phyloP scores from a whole-genome alignment of 2,797 vertebrate species.

The Hemibagrus guttatus region DNA sequence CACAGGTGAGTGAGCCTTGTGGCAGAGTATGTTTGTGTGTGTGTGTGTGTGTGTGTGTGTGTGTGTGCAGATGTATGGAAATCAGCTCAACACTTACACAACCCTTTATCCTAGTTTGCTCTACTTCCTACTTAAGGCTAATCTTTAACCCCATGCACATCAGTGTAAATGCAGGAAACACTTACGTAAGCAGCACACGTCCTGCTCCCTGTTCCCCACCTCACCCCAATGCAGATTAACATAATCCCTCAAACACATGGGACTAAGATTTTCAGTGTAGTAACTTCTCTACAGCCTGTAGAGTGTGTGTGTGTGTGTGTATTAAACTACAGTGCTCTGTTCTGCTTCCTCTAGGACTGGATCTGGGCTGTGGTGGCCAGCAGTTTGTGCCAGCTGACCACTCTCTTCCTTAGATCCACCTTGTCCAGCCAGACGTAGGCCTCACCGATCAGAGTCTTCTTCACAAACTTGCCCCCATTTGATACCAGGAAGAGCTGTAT shows the following conservation, averaged over 20 bases:
- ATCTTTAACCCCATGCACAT: constrained; percentile 41
- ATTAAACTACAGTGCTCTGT: constrained; percentile 29
- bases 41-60: constrained; percentile 20
- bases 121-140: constrained; percentile 45
- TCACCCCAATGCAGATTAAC: constrained; percentile 40
- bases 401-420: constrained; percentile 95
- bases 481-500: constrained; percentile 92
- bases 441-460: constrained; percentile 98
- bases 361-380: constrained; percentile 90
- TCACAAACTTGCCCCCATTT: constrained; percentile 97
- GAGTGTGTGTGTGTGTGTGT: neutral
- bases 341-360: constrained; percentile 77
- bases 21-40: constrained; percentile 29
- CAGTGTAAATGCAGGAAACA: constrained; percentile 68
- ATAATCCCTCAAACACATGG: constrained; percentile 41
- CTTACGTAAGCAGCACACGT: constrained; percentile 60
- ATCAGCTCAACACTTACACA: constrained; percentile 61
- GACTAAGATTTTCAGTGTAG: constrained; percentile 18
- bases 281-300: constrained; percentile 32
- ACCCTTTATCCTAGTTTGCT: constrained; percentile 54
- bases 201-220: constrained; percentile 36
- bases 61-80: constrained; percentile 48
- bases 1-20: constrained; percentile 46
- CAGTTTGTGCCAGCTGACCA: constrained; percentile 99
- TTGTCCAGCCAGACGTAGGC: constrained; percentile 99